Conservation (phyloP, 2,888 invertebrate species). For the Notocelia uddmanniana region DNA sequence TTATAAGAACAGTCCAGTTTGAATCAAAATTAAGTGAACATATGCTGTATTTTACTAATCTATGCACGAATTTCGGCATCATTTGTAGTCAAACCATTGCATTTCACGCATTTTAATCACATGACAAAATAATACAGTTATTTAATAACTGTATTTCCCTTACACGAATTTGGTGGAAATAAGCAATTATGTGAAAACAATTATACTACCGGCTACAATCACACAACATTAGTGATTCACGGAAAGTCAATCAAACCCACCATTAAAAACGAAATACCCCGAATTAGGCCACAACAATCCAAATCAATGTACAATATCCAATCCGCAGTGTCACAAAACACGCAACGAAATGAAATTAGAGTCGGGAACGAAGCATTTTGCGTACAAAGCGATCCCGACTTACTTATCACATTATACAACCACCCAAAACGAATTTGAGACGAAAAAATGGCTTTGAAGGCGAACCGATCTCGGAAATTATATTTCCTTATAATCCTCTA, state of each 20-base stretch:
- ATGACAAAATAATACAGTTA: too few relatives aligned
- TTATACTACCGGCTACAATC: too few relatives aligned
- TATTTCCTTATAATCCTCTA: slow-evolving; percentile 64
- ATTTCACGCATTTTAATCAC: too few relatives aligned
- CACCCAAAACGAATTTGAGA: slow-evolving; percentile 48
- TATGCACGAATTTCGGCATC: too few relatives aligned
- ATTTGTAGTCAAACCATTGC: too few relatives aligned
- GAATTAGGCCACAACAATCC: slow-evolving; percentile 1
- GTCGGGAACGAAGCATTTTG: slow-evolving; percentile 19
- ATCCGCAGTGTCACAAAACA: slow-evolving; percentile 26
- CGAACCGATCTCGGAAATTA: slow-evolving; percentile 63
- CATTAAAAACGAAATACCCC: neutral
- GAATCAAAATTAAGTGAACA: too few relatives aligned
- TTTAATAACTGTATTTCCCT: too few relatives aligned
- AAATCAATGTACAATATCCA: slow-evolving; percentile 31
- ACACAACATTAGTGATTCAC: too few relatives aligned
- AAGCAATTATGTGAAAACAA: too few relatives aligned
- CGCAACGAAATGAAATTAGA: slow-evolving; percentile 36
- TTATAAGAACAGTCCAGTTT: too few relatives aligned
- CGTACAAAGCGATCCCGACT: slow-evolving; percentile 43
- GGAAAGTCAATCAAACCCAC: neutral
- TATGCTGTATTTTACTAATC: too few relatives aligned
- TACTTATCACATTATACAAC: slow-evolving; percentile 48
- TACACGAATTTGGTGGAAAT: too few relatives aligned
- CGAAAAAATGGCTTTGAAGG: slow-evolving; percentile 43